Evolutionary conservation across 2,888 invertebrate genomes (phyloP), one percentile per base, ranked within the genome.

Genomic region (Thecophora atra): DNA sequence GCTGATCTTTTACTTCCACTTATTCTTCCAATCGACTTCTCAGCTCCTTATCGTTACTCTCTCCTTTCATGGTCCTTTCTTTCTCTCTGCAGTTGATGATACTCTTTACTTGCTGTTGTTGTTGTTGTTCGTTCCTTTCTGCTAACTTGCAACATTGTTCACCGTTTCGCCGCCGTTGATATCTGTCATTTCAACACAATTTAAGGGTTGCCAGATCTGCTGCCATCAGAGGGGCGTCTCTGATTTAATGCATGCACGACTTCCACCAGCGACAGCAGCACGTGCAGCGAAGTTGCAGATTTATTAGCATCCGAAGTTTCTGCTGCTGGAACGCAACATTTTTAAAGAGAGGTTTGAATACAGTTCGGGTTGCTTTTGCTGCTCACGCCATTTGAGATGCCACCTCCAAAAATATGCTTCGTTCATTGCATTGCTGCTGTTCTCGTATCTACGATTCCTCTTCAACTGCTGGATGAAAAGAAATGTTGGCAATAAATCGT

Each of bases 241-340:
- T 24, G 24, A 58, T 58, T 58, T 58, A 58, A 58, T 26, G 21
- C 54, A 58, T 58, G 58, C 24, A 58, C 58, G 58, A 58, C 28
- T 58, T 58, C 24, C 58, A 58, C 17, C 17, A 58, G 28, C 24
- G 24, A 6, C 56, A 28, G 17, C 58, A 26, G 58, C 58, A 58
- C 19, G 54, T 21, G 58, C 26, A 58, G 24, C 58, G 11, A 28
- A 58, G 28, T 28, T 5, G 58, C 58, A 28, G 58, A 28, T 26
- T 58, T 15, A 58, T 58, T 54, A 37, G 52, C 52, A 52, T 11
- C 19, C 17, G 19, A 52, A 52, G 37, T 52, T 19, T 52, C 52
- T 37, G 37, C 7, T 19, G n/a, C 52, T 19, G 52, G 19, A 13
- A 19, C n/a, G 54, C 54, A 54, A n/a, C 54, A 54, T 54, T 54